Percentiles rank a stretch among this genome's conserved stretches.
phyloP scores from a whole-genome alignment of 2,797 vertebrate genomes.

The Periophthalmus magnuspinnatus region DNA sequence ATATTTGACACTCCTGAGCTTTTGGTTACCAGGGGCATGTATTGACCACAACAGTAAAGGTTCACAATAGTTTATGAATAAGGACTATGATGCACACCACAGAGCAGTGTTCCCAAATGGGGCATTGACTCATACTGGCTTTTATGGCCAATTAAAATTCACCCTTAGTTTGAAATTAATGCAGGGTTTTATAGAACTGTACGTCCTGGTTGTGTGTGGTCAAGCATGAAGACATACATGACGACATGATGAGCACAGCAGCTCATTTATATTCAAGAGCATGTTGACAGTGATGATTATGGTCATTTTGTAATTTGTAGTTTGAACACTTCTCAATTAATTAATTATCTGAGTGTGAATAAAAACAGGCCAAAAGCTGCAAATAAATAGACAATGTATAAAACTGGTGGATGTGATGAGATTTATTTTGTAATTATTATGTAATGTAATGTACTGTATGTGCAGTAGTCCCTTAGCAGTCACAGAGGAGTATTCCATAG shows the following conservation, averaged over 20 bases:
- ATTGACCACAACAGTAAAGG: not conserved
- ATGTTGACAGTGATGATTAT: too few relatives aligned
- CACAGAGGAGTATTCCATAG: not conserved
- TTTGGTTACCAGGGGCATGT: not conserved
- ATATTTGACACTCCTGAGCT: not conserved
- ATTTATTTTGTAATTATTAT: not conserved
- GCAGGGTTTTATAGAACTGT: not conserved
- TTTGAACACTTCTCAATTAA: too few relatives aligned
- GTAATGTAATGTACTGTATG: not conserved
- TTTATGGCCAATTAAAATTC: conserved; percentile 4
- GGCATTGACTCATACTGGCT: not conserved
- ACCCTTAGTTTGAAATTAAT: conserved; percentile 20
- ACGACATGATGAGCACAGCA: conserved; percentile 18
- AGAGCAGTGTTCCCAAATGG: not conserved
- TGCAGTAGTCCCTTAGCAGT: not conserved
- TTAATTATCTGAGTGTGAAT: not conserved
- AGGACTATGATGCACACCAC: conserved; percentile 23
- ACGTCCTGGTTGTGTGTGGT: conserved; percentile 5
- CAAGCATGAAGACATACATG: conserved; percentile 20
- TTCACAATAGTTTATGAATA: not conserved
- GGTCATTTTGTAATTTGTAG: too few relatives aligned
- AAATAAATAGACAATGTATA: not conserved
- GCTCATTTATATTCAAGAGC: conserved; percentile 14
- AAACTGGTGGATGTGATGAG: not conserved
- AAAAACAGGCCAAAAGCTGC: not conserved